Percentiles rank a stretch among this genome's conserved stretches.
phyloP scores from a whole-genome alignment of 2,888 invertebrate genomes.

The Volucella inflata region DNA sequence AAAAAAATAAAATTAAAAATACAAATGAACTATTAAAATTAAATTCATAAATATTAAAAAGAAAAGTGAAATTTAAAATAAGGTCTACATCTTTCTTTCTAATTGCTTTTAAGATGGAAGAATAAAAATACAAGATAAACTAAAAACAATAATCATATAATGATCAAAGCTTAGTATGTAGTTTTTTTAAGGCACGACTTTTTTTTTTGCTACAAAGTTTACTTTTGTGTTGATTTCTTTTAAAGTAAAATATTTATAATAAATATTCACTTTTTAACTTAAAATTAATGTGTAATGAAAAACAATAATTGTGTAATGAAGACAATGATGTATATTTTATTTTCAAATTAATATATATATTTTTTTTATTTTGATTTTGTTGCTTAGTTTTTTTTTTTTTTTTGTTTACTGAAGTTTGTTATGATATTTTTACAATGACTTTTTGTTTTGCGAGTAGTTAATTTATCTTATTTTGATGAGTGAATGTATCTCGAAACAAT shows the following conservation, averaged over 20 bases:
- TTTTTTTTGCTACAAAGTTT: slow-evolving; percentile 24
- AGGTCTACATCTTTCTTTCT: slow-evolving; percentile 3
- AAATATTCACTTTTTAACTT: slow-evolving; percentile 29
- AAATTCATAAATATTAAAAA: slow-evolving; percentile 68
- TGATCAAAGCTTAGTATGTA: slow-evolving; percentile 52
- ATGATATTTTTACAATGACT: slow-evolving; percentile 72
- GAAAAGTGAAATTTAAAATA: slow-evolving; percentile 25
- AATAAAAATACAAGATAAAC: slow-evolving; percentile 33
- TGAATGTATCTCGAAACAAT: slow-evolving; percentile 39
- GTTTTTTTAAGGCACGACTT: slow-evolving; percentile 68
- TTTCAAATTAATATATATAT: slow-evolving; percentile 29
- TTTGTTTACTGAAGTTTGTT: slow-evolving; percentile 18
- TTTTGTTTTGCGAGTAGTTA: background rate
- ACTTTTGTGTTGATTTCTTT: slow-evolving; percentile 27
- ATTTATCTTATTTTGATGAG: slow-evolving; percentile 4
- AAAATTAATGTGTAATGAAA: slow-evolving; percentile 44
- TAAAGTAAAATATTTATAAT: slow-evolving; percentile 27
- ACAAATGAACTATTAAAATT: slow-evolving; percentile 60
- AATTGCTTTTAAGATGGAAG: slow-evolving; percentile 45
- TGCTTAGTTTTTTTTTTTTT: slow-evolving; percentile 28
- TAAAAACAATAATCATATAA: slow-evolving; percentile 42
- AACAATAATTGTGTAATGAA: slow-evolving; percentile 35
- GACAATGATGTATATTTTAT: slow-evolving; percentile 44
- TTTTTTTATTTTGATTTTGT: slow-evolving; percentile 24
- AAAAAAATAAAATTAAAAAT: slow-evolving; percentile 41